Base-by-base conservation (phyloP, 2,113 vertebrate genomes). In the Hemichromis elongatus region DNA sequence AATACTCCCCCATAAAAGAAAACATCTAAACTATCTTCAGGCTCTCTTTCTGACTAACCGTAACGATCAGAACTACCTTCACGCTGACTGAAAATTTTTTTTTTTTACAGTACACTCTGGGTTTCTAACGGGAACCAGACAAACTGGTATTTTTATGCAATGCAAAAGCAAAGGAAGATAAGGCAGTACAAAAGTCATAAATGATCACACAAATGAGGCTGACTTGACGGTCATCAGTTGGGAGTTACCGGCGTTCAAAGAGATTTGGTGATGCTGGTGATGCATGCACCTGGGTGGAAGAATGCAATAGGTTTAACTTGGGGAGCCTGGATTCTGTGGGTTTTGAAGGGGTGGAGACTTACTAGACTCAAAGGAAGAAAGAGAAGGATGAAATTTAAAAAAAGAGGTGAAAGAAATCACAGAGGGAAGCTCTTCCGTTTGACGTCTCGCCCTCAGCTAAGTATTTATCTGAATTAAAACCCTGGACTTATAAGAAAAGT, bases 191-290 rank as follows among this genome's bases (percentile, higher is more conserved):
- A 19, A 24, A 6, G 35, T 12, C 7, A 61, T 12, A 45, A 19
- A 5, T 11, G 10, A 21, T 28, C 8, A 9, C 2, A 33, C 4
- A 28, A 80, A 80, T 2, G 1, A 28, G 33, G 26, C 9, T 80
- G 55, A 77, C 56, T 56, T 52, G 57, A 83, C 2, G 26, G 40
- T 19, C 77, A 66, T 47, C 82, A 75, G 57, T 40, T 86, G 86
- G 73, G 88, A 86, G 88, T 80, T 78, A 92, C 86, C 88, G 86
- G 87, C 30, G 21, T 57, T 91, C 68, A 50, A 77, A 83, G 21
- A 7, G 33, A 73, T 19, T 84, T 52, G 33, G 52, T 28, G 12
- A 33, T 2, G 6, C 53, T 30, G 28, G 53, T 52, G 78, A 82
- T 54, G 78, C 2, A n/a, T 6, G 28, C 53, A 75, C 63, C 55